Evolutionary conservation across 2,797 vertebrate species (phyloP).

Genomic region (Centropyge bicolor): DNA sequence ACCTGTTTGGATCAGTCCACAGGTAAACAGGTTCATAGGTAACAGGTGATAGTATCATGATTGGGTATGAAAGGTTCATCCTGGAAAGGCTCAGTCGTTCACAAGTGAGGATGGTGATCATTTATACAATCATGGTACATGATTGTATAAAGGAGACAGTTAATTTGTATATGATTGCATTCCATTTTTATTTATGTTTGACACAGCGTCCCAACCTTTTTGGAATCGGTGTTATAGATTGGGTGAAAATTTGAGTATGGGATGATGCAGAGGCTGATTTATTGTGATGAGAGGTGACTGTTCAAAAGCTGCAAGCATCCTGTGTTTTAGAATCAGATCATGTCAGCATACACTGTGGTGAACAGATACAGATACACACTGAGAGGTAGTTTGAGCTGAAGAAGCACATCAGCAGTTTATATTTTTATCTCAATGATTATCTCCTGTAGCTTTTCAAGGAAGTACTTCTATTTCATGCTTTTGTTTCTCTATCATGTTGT

Average conservation of each 20-base stretch:
- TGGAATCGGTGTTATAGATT: background rate
- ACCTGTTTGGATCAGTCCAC: too few relatives aligned
- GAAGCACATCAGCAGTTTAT: conserved; percentile 1
- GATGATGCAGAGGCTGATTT: conserved; percentile 14
- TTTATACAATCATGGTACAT: too few relatives aligned
- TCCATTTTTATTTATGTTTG: too few relatives aligned
- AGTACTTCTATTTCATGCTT: background rate
- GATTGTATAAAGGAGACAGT: too few relatives aligned
- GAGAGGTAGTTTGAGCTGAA: background rate
- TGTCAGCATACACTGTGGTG: conserved; percentile 10
- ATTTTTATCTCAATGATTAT: conserved; percentile 2
- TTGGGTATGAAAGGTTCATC: too few relatives aligned
- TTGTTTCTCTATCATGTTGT: background rate
- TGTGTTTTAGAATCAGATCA: conserved; percentile 38
- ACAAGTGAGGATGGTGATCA: too few relatives aligned
- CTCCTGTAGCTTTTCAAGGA: background rate
- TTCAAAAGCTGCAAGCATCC: background rate
- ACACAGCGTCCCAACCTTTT: too few relatives aligned
- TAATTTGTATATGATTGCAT: too few relatives aligned
- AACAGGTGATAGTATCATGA: too few relatives aligned
- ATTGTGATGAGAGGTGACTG: background rate
- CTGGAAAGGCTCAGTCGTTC: too few relatives aligned
- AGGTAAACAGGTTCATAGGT: too few relatives aligned
- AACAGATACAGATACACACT: conserved; percentile 25
- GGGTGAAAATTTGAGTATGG: background rate